These are phyloP conservation scores for Alloscopus bannaensis DNA, from an alignment of 2,888 invertebrate genomes.

Conservation along the genomic window DNA sequence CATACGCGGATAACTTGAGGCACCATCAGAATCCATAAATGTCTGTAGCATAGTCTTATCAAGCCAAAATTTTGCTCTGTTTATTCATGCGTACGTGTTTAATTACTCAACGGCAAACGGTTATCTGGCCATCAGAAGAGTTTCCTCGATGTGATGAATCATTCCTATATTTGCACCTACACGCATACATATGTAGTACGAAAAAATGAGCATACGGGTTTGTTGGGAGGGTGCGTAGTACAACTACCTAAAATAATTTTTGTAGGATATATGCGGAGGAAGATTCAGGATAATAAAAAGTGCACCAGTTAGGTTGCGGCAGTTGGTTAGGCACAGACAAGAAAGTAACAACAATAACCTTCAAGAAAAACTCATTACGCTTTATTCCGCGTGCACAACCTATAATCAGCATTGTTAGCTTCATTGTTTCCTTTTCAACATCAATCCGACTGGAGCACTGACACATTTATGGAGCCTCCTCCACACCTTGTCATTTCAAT, in stretches of 20 bases:
- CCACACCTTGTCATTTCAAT: background rate
- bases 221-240: too few species aligned
- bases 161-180: background rate
- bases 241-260: background rate
- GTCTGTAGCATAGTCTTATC: background rate
- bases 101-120: background rate
- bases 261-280: background rate
- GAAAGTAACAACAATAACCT: background rate
- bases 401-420: constrained; percentile 1
- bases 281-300: constrained; percentile 10
- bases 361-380: background rate
- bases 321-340: background rate
- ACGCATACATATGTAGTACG: background rate
- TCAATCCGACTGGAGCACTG: background rate
- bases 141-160: constrained; percentile 15
- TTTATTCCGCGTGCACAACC: background rate
- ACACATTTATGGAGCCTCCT: background rate
- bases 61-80: constrained; percentile 12
- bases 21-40: background rate
- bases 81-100: constrained; percentile 8
- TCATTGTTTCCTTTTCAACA: background rate
- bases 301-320: background rate
- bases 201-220: too few species aligned
- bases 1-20: background rate
- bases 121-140: background rate